phyloP scores from a whole-genome alignment of 1,140 invertebrate species.

The Rhagoletis zephyria region DNA sequence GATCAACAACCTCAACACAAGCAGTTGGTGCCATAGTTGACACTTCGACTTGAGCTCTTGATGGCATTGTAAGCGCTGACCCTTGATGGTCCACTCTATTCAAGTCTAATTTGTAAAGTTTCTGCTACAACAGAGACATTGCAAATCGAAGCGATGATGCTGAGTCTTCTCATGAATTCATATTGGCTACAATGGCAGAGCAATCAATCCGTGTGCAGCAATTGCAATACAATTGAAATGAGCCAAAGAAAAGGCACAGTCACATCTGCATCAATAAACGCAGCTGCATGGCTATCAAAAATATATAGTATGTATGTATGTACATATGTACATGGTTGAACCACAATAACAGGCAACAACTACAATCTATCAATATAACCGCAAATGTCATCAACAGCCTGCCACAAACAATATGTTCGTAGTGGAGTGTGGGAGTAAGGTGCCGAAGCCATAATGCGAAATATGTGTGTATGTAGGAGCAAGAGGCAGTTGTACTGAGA shows the following conservation, averaged over 20 bases:
- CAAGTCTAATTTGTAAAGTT: conserved; percentile 36
- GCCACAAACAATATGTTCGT: background rate
- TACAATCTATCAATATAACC: conserved; percentile 38
- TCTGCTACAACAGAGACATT: conserved; percentile 15
- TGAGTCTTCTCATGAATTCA: conserved; percentile 1
- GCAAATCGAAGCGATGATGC: background rate
- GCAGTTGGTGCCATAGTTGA: conserved; percentile 8
- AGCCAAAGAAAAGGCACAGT: background rate
- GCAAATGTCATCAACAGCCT: conserved; percentile 48
- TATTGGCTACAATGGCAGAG: background rate
- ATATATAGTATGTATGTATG: background rate
- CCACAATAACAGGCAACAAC: background rate
- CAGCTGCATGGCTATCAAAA: background rate
- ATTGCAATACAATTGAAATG: conserved; percentile 43
- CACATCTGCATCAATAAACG: background rate
- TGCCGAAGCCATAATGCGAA: background rate
- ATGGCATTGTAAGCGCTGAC: background rate
- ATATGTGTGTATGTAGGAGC: background rate
- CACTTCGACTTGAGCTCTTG: conserved; percentile 4
- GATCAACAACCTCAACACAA: conserved; percentile 43
- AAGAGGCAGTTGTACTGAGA: background rate
- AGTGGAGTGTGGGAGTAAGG: conserved; percentile 10
- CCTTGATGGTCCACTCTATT: conserved; percentile 35
- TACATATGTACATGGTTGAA: too few relatives aligned
- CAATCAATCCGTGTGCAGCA: conserved; percentile 41